phyloP scores from a whole-genome alignment of 2,797 vertebrate species.

The Rhinichthys osculus region DNA sequence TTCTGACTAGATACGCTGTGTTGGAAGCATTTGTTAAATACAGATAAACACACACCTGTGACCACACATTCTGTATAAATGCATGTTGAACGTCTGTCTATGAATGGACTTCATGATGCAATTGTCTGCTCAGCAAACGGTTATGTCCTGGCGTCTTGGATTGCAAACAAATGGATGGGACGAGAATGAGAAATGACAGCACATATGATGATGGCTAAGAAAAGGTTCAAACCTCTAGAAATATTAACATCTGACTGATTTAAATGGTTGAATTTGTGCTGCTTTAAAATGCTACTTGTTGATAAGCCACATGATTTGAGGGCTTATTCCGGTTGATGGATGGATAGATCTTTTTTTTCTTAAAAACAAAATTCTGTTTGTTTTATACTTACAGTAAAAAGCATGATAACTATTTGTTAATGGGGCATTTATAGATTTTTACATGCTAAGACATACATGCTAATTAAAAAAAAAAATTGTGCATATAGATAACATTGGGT shows the following conservation, averaged over 20 bases:
- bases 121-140: background rate
- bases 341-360: no score
- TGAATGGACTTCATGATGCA: background rate
- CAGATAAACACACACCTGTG: background rate
- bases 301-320: background rate
- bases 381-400: no score
- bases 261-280: background rate
- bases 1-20: background rate
- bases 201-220: background rate
- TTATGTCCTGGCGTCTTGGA: background rate
- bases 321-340: background rate
- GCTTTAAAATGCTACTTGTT: background rate
- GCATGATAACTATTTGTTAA: no score
- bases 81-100: background rate
- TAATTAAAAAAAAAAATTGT: no score
- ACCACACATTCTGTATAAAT: background rate
- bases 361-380: no score
- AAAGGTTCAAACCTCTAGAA: background rate
- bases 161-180: background rate
- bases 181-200: background rate
- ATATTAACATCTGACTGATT: background rate
- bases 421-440: no score
- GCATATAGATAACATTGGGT: background rate
- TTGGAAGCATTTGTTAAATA: background rate
- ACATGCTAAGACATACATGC: background rate